Conservation (phyloP, 2,797 vertebrate species). For the Enteromius paludinosus region DNA sequence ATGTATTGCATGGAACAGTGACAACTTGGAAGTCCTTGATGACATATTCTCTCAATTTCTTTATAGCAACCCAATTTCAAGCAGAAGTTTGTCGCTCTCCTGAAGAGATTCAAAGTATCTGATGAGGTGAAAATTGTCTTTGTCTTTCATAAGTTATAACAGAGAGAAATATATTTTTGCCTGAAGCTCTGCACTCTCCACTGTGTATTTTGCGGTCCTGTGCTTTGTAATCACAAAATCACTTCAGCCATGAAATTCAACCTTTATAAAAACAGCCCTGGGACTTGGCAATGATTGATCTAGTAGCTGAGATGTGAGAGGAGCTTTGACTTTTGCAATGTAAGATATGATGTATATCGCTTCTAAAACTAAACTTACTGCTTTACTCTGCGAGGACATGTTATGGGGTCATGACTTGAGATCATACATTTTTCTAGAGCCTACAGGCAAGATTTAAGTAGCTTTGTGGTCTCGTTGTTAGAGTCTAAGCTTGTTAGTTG, state of each 20-base stretch:
- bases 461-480: conserved; percentile 23
- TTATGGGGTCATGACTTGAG: not conserved
- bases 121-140: conserved; percentile 78
- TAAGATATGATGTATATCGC: not conserved
- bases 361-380: not conserved
- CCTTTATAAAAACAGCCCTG: conserved; percentile 38
- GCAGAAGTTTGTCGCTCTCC: conserved; percentile 85
- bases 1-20: not conserved
- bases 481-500: conserved; percentile 40
- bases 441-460: conserved; percentile 4
- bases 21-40: not conserved
- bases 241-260: conserved; percentile 34
- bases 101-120: conserved; percentile 86
- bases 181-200: not conserved
- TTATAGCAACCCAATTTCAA: conserved; percentile 86
- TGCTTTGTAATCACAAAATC: not conserved
- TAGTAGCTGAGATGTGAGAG: conserved; percentile 1
- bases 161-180: not conserved
- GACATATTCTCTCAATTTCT: conserved; percentile 28
- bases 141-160: not conserved
- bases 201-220: not conserved
- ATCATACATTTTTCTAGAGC: conserved; percentile 2
- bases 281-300: conserved; percentile 27
- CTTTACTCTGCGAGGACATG: not conserved
- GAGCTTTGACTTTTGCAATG: conserved; percentile 1